Percentiles rank a stretch among this genome's conserved stretches.
Evolutionary conservation across 2,888 invertebrate species (phyloP).

Genomic region (Rhopalosiphum nymphaeae): DNA sequence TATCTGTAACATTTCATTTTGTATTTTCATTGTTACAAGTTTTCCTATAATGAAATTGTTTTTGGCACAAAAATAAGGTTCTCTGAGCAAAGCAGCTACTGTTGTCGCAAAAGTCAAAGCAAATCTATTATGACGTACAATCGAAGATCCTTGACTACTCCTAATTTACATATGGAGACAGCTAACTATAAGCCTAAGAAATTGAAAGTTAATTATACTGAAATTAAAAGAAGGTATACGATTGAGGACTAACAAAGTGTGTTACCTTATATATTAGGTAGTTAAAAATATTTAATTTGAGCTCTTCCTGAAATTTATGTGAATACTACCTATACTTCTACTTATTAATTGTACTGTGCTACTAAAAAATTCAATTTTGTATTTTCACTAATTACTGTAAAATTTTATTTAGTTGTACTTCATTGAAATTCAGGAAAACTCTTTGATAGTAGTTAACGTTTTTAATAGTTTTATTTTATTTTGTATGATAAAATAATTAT

Average conservation of each 20-base stretch:
- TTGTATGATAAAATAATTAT: not conserved
- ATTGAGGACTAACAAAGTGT: conserved; percentile 56
- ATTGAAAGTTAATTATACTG: conserved; percentile 62
- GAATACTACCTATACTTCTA: not conserved
- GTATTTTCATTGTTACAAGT: conserved; percentile 11
- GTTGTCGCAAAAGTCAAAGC: conserved; percentile 63
- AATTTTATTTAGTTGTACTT: not conserved
- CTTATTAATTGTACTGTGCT: not conserved
- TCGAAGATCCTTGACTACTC: conserved; percentile 63
- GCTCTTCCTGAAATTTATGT: conserved; percentile 48
- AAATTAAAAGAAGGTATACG: conserved; percentile 60
- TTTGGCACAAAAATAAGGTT: conserved; percentile 53
- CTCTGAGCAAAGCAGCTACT: conserved; percentile 63
- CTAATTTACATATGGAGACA: conserved; percentile 60
- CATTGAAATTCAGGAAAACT: conserved; percentile 54
- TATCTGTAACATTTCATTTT: conserved; percentile 34
- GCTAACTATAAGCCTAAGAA: conserved; percentile 59
- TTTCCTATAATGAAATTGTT: conserved; percentile 30
- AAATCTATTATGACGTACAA: conserved; percentile 61
- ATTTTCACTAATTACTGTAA: not conserved
- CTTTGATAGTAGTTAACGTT: conserved; percentile 24
- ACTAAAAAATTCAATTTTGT: not conserved
- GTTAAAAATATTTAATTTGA: conserved; percentile 26
- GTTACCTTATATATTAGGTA: conserved; percentile 43
- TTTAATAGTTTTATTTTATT: not conserved